phyloP scores from a whole-genome alignment of 53 echinoderm and acorn worm species.

The Mesocentrotus franciscanus region DNA sequence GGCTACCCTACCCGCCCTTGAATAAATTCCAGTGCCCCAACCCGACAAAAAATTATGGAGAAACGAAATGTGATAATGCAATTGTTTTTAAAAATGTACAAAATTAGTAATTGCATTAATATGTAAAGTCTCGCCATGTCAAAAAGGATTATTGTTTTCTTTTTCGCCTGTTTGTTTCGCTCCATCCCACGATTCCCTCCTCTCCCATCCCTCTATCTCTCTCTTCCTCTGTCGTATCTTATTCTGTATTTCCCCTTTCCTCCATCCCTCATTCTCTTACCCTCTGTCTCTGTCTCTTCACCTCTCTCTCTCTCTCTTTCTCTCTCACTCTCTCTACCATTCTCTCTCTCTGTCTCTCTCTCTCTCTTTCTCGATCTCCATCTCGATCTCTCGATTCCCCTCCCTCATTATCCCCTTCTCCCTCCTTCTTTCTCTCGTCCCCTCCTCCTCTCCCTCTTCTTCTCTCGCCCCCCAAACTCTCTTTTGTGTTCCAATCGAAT shows the following conservation, averaged over 20 bases:
- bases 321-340: not conserved
- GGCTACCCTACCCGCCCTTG: too few species aligned
- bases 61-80: too few species aligned
- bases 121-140: too few species aligned
- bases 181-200: not conserved
- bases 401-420: not conserved
- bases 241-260: not conserved
- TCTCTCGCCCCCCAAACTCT: not conserved
- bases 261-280: not conserved
- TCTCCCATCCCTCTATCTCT: too few species aligned
- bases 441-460: not conserved
- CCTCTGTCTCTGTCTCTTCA: not conserved
- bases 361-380: not conserved
- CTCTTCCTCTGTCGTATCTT: not conserved
- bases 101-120: too few species aligned
- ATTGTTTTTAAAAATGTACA: too few species aligned
- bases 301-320: not conserved
- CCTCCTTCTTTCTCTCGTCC: not conserved
- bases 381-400: not conserved
- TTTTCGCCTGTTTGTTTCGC: not conserved
- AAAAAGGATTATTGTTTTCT: not conserved
- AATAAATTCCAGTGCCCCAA: too few species aligned
- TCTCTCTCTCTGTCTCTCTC: not conserved
- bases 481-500: not conserved
- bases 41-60: too few species aligned